Percentiles rank a stretch among this genome's conserved stretches.
phyloP scores from a whole-genome alignment of 2,113 vertebrate genomes.

The Colius striatus region DNA sequence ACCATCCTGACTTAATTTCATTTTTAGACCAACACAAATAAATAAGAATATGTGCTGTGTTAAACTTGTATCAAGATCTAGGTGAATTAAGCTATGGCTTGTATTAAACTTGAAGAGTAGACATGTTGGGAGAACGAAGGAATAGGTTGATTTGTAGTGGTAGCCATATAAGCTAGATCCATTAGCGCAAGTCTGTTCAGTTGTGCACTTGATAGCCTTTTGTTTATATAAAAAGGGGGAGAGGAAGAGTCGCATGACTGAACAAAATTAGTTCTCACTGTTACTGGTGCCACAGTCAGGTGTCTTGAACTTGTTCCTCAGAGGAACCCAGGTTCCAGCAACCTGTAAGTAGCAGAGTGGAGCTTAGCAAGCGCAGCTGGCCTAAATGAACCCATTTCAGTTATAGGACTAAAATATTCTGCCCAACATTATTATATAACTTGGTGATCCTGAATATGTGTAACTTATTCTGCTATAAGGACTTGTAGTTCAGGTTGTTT shows the following conservation, averaged over 20 bases:
- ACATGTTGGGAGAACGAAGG: not conserved
- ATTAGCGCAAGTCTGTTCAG: not conserved
- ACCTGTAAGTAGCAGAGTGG: not conserved
- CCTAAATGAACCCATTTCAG: not conserved
- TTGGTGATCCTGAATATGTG: fast-evolving
- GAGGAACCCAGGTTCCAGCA: not conserved
- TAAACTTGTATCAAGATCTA: not conserved
- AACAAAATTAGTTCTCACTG: not conserved
- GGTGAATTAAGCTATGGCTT: not conserved
- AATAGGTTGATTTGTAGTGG: not conserved
- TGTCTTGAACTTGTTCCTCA: not conserved
- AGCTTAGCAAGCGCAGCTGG: not conserved
- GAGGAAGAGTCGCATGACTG: not conserved
- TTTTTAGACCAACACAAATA: too few relatives aligned
- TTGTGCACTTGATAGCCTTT: not conserved
- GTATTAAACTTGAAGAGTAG: not conserved
- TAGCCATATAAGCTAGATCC: not conserved
- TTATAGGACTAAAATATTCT: not conserved
- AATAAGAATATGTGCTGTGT: not conserved
- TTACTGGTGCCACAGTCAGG: not conserved
- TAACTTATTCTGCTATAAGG: not conserved
- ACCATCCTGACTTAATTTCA: too few relatives aligned
- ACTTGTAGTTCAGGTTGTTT: not conserved
- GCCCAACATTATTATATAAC: not conserved
- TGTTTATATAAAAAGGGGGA: not conserved